Base-by-base conservation (phyloP, 2,888 invertebrate species). In the Mesoligia furuncula region DNA sequence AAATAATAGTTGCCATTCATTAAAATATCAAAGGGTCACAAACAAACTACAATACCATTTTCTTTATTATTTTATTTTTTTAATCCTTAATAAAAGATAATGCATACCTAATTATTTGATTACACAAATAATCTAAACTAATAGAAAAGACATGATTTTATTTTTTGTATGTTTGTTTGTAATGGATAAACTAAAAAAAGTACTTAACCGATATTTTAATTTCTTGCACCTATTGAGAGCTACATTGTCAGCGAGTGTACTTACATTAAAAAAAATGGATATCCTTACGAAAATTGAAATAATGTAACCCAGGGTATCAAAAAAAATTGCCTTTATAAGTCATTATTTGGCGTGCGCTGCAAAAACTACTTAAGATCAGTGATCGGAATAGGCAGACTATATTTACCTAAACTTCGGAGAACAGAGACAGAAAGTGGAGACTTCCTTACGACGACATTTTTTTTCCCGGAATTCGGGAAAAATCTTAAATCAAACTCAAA, bases 51-150 rank as follows among this genome's bases (percentile, higher is more conserved):
- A 62, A 45, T 2, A 36, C 15, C 8, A 1, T 39, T 68, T 59
- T 39, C 3, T 20, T 67, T 67, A 42, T 39, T 51, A 39, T 48
- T 76, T 13, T 6, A 39, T 51, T 61, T 31, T 0, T 36, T 62
- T 39, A 45, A 70, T 70, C 36, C 36, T 0, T 39, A 39, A n/a
- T 3, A 8, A 57, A 45, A 57, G 64, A 80, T 80, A 57, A 42
- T 61, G n/a, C 39, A 31, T n/a, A 31, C 13, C 17, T 17, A 15
- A 51, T 72, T 45, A 71, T 73, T 57, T 80, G 73, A 78, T 81
- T 64, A 73, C 11, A 39, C 20, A 20, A n/a, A n/a, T n/a, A 57
- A 24, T 72, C 45, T 24, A 54, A 54, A n/a, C 24, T 24, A 54
- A n/a, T 54, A 54, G 24, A 54, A n/a, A 4, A 54, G 24, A 54